Percentiles rank a stretch among this genome's conserved stretches.
Evolutionary conservation across 2,797 vertebrate species (phyloP).

Genomic region (Peromyscus melanophrys): DNA sequence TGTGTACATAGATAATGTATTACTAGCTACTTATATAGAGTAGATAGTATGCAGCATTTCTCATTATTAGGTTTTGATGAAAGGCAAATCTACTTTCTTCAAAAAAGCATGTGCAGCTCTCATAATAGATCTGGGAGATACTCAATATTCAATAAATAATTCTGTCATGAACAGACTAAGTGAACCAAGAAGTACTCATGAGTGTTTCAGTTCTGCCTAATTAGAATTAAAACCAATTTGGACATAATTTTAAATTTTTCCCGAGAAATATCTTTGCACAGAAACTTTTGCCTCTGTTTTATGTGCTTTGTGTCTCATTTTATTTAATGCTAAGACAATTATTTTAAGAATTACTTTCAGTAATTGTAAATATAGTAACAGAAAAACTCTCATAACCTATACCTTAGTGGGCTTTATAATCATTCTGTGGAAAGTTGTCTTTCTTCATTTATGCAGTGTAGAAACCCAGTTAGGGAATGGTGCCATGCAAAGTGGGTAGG

Average conservation of each 20-base stretch:
- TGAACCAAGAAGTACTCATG: neutral
- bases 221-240: neutral
- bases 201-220: neutral
- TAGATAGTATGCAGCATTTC: neutral
- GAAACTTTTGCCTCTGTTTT: neutral
- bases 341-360: neutral
- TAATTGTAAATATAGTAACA: neutral
- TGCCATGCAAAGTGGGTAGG: no score
- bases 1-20: no score
- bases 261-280: neutral
- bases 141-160: neutral
- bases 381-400: neutral
- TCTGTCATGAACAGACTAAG: neutral
- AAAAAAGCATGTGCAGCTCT: neutral
- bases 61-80: neutral
- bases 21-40: no score
- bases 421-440: neutral
- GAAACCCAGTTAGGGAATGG: no score
- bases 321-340: neutral
- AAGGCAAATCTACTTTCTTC: neutral
- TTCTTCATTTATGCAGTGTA: no score
- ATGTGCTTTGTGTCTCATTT: neutral
- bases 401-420: neutral
- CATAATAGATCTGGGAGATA: neutral
- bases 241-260: neutral